Evolutionary conservation across 2,113 vertebrate species (phyloP).

Genomic region (Mastomys natalensis): DNA sequence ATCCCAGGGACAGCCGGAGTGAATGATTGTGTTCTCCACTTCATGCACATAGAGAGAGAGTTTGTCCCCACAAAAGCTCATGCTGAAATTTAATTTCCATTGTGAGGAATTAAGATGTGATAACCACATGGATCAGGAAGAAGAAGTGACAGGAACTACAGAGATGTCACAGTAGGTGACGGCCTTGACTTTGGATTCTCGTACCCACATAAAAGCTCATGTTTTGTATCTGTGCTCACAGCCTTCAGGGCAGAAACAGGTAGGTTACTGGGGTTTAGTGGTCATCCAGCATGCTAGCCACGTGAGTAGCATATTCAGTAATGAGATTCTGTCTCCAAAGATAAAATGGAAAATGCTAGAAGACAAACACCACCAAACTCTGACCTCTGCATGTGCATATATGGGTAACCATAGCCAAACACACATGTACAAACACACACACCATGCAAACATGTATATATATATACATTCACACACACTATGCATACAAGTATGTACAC

Average conservation of each 20-base stretch:
- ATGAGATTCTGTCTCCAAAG: background rate
- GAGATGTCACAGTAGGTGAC: no score
- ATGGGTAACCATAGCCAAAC: background rate
- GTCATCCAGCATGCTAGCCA: background rate
- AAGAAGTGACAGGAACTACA: background rate
- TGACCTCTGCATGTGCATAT: background rate
- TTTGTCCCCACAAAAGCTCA: background rate
- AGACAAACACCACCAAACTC: background rate
- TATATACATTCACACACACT: background rate
- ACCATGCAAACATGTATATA: background rate
- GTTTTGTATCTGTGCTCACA: background rate
- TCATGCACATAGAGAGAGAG: background rate
- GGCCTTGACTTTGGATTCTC: background rate
- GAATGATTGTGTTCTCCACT: background rate
- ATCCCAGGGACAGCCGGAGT: background rate
- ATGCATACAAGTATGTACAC: background rate
- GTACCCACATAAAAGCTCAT: background rate
- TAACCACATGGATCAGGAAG: background rate
- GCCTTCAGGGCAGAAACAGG: background rate
- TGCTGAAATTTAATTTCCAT: background rate
- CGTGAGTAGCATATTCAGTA: background rate
- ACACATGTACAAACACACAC: background rate
- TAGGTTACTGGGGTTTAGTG: background rate
- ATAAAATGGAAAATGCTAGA: background rate
- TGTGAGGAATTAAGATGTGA: background rate